phyloP scores from a whole-genome alignment of 2,797 vertebrate species.

The Tauraco hartlaubi region DNA sequence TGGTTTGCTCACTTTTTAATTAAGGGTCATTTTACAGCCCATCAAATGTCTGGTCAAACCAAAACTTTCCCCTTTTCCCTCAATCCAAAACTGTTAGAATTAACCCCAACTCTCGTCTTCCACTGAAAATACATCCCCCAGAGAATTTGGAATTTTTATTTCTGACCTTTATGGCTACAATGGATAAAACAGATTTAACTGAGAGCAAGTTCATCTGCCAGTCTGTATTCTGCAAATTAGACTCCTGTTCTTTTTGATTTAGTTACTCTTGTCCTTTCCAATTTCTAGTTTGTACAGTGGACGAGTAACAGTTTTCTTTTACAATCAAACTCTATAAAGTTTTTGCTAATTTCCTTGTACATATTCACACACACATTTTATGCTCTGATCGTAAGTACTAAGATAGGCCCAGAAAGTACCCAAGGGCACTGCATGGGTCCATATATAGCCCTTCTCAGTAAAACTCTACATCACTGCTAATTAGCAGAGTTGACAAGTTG shows the following conservation, averaged over 20 bases:
- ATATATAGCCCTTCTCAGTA: background rate
- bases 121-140: background rate
- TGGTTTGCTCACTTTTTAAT: background rate
- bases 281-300: background rate
- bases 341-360: background rate
- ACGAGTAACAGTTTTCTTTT: background rate
- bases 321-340: accelerated
- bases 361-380: background rate
- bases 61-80: background rate
- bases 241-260: background rate
- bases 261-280: background rate
- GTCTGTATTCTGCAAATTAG: background rate
- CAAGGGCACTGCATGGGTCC: background rate
- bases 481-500: background rate
- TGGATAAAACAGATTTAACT: background rate
- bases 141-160: background rate
- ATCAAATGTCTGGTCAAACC: background rate
- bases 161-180: background rate
- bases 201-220: background rate
- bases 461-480: background rate
- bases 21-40: background rate
- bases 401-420: background rate
- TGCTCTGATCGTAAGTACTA: background rate
- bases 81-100: background rate
- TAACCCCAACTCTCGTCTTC: background rate